phyloP scores from a whole-genome alignment of 1,140 invertebrate species.

The Brachionus angularis region DNA sequence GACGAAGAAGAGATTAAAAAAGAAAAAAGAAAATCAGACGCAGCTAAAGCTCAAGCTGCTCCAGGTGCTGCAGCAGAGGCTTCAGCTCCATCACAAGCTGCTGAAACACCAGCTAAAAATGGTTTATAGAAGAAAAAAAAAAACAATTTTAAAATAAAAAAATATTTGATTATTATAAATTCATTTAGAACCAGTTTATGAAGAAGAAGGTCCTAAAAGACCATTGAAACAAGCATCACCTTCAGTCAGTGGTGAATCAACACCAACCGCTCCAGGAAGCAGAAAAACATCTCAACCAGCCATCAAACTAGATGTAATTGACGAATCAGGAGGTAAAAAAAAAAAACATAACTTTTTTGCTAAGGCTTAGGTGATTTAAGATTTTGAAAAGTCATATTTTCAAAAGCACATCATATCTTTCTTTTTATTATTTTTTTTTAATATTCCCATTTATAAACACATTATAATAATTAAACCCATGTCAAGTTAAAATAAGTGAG shows the following conservation, averaged over 20 bases:
- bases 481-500: no score
- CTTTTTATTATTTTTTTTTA: no score
- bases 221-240: not conserved
- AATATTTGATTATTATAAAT: no score
- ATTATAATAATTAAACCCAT: no score
- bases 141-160: not conserved
- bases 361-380: no score
- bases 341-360: no score
- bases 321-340: conserved; percentile 39
- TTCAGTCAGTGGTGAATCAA: not conserved
- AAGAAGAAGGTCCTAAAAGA: conserved; percentile 39
- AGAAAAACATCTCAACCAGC: conserved; percentile 39
- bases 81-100: not conserved
- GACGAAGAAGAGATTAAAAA: conserved; percentile 11
- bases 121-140: no score
- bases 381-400: no score
- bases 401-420: no score
- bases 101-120: no score
- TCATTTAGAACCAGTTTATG: conserved; percentile 32
- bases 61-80: not conserved
- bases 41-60: not conserved
- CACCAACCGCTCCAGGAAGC: conserved; percentile 1
- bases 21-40: conserved; percentile 30
- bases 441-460: no score
- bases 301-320: conserved; percentile 43